Percentiles rank a stretch among this genome's conserved stretches.
Evolutionary conservation across 2,888 invertebrate species (phyloP).

Genomic region (Clitarchus hookeri): DNA sequence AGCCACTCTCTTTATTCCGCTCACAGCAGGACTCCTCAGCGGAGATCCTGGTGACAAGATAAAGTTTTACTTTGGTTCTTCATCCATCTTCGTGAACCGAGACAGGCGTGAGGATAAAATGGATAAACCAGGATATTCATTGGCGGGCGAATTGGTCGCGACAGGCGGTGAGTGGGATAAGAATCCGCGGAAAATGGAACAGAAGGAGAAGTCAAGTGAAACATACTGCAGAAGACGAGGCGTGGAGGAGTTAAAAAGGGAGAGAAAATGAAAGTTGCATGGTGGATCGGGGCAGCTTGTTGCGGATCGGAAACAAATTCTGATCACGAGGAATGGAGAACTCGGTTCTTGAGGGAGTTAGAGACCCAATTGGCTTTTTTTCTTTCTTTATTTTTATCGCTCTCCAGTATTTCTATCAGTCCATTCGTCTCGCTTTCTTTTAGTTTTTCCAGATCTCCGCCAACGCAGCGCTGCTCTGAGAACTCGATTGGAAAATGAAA

Average conservation of each 20-base stretch:
- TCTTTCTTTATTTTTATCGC: background rate
- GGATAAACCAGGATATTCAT: background rate
- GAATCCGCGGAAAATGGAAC: background rate
- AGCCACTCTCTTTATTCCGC: too few species aligned
- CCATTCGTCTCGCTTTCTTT: background rate
- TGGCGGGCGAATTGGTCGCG: background rate
- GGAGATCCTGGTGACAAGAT: background rate
- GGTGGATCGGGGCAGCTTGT: background rate
- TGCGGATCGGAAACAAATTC: constrained; percentile 7
- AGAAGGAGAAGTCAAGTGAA: background rate
- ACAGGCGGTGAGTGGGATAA: background rate
- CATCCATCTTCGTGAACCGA: background rate
- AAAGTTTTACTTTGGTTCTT: background rate
- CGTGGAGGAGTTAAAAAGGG: background rate
- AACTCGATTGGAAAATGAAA: background rate
- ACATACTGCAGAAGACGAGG: background rate
- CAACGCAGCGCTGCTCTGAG: background rate
- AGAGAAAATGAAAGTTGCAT: background rate
- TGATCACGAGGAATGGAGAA: background rate
- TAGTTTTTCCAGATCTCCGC: background rate
- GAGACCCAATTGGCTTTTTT: background rate
- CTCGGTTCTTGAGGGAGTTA: background rate
- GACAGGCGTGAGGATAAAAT: background rate
- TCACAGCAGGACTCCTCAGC: too few species aligned
- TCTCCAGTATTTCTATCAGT: background rate